Conservation (phyloP, 2,888 invertebrate species). For the Lamellibrachia columna region DNA sequence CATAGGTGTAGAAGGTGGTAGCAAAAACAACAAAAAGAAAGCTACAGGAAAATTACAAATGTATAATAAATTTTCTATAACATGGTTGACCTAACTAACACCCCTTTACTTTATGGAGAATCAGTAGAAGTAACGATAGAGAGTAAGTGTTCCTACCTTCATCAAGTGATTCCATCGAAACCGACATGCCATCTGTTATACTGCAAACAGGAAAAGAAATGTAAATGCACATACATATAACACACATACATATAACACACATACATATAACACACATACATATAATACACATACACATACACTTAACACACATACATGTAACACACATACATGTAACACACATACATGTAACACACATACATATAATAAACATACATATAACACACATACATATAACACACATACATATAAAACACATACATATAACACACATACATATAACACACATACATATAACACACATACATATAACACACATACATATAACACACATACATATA, state of each 20-base stretch:
- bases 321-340: constrained; percentile 11
- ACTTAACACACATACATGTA: not conserved
- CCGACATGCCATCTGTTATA: constrained; percentile 61
- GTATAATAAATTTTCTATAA: too few relatives aligned
- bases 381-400: constrained; percentile 22
- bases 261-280: not conserved
- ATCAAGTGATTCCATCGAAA: constrained; percentile 65
- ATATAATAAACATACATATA: too few relatives aligned
- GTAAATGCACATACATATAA: not conserved
- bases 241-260: not conserved
- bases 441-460: constrained; percentile 17
- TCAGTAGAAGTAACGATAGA: not conserved
- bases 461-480: not conserved
- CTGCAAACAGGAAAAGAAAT: constrained; percentile 46
- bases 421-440: too few relatives aligned
- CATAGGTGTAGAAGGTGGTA: too few relatives aligned
- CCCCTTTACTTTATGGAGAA: too few relatives aligned
- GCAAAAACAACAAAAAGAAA: too few relatives aligned
- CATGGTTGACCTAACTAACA: too few relatives aligned
- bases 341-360: too few relatives aligned
- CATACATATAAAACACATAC: not conserved
- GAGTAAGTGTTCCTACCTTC: constrained; percentile 48
- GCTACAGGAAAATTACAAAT: too few relatives aligned
- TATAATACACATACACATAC: not conserved
- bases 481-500: too few relatives aligned